Percentiles rank a stretch among this genome's conserved stretches.
Conservation (phyloP, 2,797 vertebrate species). For the Vultur gryphus region DNA sequence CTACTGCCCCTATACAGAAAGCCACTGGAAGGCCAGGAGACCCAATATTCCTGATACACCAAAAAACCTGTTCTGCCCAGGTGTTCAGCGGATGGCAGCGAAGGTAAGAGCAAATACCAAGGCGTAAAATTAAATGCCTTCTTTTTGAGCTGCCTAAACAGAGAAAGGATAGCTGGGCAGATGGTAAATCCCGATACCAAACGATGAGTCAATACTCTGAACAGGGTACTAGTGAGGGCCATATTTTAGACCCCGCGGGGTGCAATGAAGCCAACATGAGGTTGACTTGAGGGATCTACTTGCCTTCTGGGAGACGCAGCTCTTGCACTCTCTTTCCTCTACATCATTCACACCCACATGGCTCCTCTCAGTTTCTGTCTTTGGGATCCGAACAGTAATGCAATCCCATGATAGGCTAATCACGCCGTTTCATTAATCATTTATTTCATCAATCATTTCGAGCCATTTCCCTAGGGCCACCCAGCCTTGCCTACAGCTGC, state of each 20-base stretch:
- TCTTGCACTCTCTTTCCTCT: neutral
- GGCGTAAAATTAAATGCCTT: neutral
- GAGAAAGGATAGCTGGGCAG: neutral
- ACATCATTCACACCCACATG: neutral
- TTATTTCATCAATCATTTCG: slow-evolving; percentile 40
- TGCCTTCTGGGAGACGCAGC: neutral
- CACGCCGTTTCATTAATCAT: slow-evolving; percentile 41
- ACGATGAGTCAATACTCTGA: neutral
- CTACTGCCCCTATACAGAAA: neutral
- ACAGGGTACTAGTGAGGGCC: neutral
- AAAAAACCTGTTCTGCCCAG: neutral
- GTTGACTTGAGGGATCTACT: neutral
- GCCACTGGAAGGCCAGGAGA: neutral
- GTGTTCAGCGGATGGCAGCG: neutral
- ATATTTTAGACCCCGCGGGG: neutral
- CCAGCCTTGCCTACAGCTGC: slow-evolving; percentile 46
- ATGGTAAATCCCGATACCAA: neutral
- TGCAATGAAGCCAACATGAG: neutral
- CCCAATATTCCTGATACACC: neutral
- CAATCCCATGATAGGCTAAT: neutral
- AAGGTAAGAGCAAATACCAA: neutral
- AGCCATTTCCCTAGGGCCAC: slow-evolving; percentile 30
- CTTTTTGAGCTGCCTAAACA: neutral
- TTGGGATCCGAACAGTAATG: neutral
- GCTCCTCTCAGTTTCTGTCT: neutral